Percentiles rank a stretch among this genome's conserved stretches.
Conservation (phyloP, 2,113 vertebrate species). For the Oryctolagus cuniculus region mOryCun1.1 NC_091432.1:212653001-212653500, state of each 20-base stretch:
- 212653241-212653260: not conserved
- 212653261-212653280: not conserved
- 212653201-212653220: not conserved
- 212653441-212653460: not conserved
- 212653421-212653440: not conserved
- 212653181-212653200: not conserved
- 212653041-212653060: not conserved
- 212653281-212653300: not conserved
- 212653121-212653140: not conserved
- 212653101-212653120: not conserved
- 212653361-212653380: not conserved
- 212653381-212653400: not conserved
- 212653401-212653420: too few relatives aligned
- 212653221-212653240: not conserved
- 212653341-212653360: not conserved
- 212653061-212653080: not conserved
- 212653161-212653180: not conserved
- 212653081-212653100: conserved; percentile 19
- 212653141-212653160: not conserved
- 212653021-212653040: not conserved
- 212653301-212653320: not conserved
- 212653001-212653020: not conserved
- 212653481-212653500: not conserved
- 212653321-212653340: not conserved
- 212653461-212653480: not conserved